phyloP scores from a whole-genome alignment of 2,888 invertebrate genomes.

The Timandra comae region DNA sequence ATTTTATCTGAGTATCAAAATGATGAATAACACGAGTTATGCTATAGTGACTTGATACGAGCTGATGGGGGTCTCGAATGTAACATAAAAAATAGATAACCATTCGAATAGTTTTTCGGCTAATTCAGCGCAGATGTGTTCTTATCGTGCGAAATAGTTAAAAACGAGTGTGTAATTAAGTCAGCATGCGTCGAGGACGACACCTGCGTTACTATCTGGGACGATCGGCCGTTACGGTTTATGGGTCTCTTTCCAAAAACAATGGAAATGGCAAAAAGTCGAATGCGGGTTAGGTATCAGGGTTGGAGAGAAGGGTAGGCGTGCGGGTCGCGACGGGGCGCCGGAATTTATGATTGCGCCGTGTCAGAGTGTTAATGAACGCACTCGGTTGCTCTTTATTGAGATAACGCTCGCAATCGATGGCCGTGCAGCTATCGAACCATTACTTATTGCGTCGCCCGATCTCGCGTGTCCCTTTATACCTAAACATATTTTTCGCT shows the following conservation, averaged over 20 bases:
- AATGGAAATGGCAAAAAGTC: slow-evolving; percentile 72
- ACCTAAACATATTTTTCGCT: slow-evolving; percentile 48
- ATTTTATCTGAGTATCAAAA: slow-evolving; percentile 16
- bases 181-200: slow-evolving; percentile 65
- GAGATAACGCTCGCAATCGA: slow-evolving; percentile 71
- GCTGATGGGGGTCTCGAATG: slow-evolving; percentile 34
- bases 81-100: slow-evolving; percentile 36
- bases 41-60: slow-evolving; percentile 39
- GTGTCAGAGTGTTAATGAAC: slow-evolving; percentile 75
- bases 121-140: slow-evolving; percentile 58
- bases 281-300: slow-evolving; percentile 59
- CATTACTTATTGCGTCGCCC: slow-evolving; percentile 63
- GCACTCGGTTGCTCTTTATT: slow-evolving; percentile 74
- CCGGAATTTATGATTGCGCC: slow-evolving; percentile 73
- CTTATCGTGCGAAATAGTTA: slow-evolving; percentile 60
- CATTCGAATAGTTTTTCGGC: slow-evolving; percentile 42
- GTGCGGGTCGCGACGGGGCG: slow-evolving; percentile 69
- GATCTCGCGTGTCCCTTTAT: slow-evolving; percentile 65
- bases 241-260: slow-evolving; percentile 67
- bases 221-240: slow-evolving; percentile 65
- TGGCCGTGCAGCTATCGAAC: slow-evolving; percentile 45
- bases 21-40: slow-evolving; percentile 26
- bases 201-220: slow-evolving; percentile 66
- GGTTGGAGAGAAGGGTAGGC: slow-evolving; percentile 53
- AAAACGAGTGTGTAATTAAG: slow-evolving; percentile 66